Conservation (phyloP, 2,113 vertebrate species). For the Abramis brama region DNA sequence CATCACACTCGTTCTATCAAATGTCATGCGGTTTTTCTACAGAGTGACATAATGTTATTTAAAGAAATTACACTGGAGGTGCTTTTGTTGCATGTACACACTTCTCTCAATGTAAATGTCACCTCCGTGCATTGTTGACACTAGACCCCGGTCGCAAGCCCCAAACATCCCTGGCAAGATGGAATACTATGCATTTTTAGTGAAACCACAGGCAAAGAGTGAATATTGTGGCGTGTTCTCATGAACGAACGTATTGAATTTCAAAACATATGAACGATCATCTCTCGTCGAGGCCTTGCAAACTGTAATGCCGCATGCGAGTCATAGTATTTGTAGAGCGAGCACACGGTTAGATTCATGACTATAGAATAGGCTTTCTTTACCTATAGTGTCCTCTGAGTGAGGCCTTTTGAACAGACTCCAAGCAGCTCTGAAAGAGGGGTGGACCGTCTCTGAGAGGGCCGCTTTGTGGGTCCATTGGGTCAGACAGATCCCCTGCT, state of each 20-base stretch:
- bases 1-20: constrained; percentile 54
- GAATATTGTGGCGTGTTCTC: background rate
- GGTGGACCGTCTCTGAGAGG: constrained; percentile 48
- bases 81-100: constrained; percentile 60
- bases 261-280: background rate
- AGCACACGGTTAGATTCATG: background rate
- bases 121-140: constrained; percentile 60
- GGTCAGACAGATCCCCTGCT: constrained; percentile 49
- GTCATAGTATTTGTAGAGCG: background rate
- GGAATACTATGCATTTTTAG: background rate
- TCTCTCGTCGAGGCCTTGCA: background rate
- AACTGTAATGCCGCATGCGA: background rate
- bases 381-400: constrained; percentile 17
- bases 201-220: background rate
- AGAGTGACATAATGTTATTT: constrained; percentile 55
- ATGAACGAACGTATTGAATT: background rate
- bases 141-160: constrained; percentile 43
- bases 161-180: background rate
- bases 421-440: constrained; percentile 44
- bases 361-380: constrained; percentile 29
- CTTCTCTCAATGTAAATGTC: constrained; percentile 63
- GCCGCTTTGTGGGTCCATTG: constrained; percentile 50
- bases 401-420: constrained; percentile 24
- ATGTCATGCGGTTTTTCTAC: constrained; percentile 54
- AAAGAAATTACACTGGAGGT: constrained; percentile 53